Evolutionary conservation across 2,113 vertebrate genomes (phyloP), one percentile per base, ranked within the genome.

Genomic region (Tautogolabrus adspersus): DNA sequence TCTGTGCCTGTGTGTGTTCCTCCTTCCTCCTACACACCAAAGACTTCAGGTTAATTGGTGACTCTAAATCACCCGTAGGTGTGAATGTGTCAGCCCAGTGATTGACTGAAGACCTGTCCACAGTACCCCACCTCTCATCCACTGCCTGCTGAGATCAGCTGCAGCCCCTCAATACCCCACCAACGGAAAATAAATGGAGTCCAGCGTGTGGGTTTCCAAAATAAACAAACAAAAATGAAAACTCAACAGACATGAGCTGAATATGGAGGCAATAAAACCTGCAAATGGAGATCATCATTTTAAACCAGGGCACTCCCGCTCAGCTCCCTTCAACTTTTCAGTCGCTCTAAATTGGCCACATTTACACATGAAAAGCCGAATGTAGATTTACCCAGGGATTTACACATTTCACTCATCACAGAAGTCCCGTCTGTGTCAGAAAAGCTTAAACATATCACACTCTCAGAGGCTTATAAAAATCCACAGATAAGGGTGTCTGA

Each of bases 271-370:
- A 46, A 68, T 22, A 19, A 13, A 62, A 77, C 8, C 10, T 38
- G 3, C 49, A 23, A 42, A 34, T 37, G 44, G 47, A 60, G 65
- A 68, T 34, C 11, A 19, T 40, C 5, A 40, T 42, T n/a, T 12
- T 47, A n/a, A 5, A 23, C 3, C 13, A 10, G 5, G 10, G 11
- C 15, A 46, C n/a, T 7, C 6, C 22, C 23, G 18, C 23, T 44
- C 37, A 37, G n/a, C 56, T 55, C 34, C 8, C 21, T 16, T 8
- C 51, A 70, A 70, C 38, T 58, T 78, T 54, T 22, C 12, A 70
- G 10, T 19, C 7, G 10, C 7, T 46, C 15, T 38, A 23, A 42
- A 60, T 44, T 16, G 16, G 30, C n/a, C 38, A 10, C 9, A 61
- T 68, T 68, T 46, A 1, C 57, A 46, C 16, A 42, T 18, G 10